Percentiles rank a stretch among this genome's conserved stretches.
Evolutionary conservation across 2,888 invertebrate species (phyloP).

Genomic region (Tyria jacobaeae): DNA sequence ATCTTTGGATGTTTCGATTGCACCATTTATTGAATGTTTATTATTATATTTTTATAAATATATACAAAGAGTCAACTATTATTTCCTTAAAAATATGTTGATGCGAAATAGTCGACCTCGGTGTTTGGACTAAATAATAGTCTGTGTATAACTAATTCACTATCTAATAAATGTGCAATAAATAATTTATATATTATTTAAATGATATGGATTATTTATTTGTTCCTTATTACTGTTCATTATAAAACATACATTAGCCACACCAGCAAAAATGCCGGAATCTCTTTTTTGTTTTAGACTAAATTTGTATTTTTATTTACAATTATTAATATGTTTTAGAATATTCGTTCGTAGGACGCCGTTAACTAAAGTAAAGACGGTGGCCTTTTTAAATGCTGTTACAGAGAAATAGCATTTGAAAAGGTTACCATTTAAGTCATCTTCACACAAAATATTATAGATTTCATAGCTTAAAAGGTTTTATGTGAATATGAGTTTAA

Average conservation of each 20-base stretch:
- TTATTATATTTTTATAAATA: conserved; percentile 9
- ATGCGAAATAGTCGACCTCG: conserved; percentile 15
- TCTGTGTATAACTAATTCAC: conserved; percentile 26
- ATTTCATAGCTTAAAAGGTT: not conserved
- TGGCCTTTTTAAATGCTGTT: no score
- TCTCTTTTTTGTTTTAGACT: conserved; percentile 4
- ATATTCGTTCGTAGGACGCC: not conserved
- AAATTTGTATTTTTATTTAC: conserved; percentile 2
- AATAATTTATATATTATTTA: conserved; percentile 30
- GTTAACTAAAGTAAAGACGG: not conserved
- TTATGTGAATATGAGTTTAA: not conserved
- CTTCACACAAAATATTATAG: not conserved
- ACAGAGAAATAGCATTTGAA: not conserved
- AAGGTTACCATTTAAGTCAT: not conserved
- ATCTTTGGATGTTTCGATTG: conserved; percentile 62
- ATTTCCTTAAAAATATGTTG: conserved; percentile 2
- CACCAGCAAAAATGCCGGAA: conserved; percentile 21
- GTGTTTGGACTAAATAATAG: conserved; percentile 24
- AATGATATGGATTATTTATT: conserved; percentile 48
- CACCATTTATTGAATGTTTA: conserved; percentile 25
- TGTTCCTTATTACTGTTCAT: conserved; percentile 20
- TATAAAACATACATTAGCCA: conserved; percentile 13
- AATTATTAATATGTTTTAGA: not conserved
- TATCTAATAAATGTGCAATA: conserved; percentile 35
- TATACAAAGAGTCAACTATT: conserved; percentile 24